Evolutionary conservation across 2,797 vertebrate genomes (phyloP), one percentile per base, ranked within the genome.

Genomic region (Hyperoplus immaculatus): DNA sequence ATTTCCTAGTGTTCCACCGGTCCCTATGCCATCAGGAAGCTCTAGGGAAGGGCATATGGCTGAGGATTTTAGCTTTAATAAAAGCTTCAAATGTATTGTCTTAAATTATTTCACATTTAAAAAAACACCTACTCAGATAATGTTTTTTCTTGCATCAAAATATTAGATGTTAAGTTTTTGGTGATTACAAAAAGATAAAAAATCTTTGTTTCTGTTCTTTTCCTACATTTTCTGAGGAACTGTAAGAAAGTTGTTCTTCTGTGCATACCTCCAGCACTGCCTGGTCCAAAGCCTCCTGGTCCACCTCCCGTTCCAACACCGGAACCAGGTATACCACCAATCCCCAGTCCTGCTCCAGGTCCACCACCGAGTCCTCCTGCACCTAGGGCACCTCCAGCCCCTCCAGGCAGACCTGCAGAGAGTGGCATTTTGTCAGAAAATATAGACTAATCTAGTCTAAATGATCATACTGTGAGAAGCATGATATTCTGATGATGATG

Each of bases 341-440:
- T 69, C 15, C 92, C 89, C 21, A 72, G 49, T 57, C 90, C 90
- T 18, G 71, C 64, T 43, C 79, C 90, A 14, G 81, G 79, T 77
- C 88, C 88, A 67, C 82, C 75, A 42, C 87, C 88, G 21, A 83
- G 70, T 65, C 89, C 91, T 84, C 90, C 91, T 72, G 82, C 65
- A 60, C 91, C 85, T 29, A 86, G 64, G n/a, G 80, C 71, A n/a
- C 94, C 90, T 56, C 85, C 90, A 38, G 46, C 69, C 56, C 90
- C 89, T 54, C 84, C 88, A 50, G 80, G 85, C 8, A 90, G 60
- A 74, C 88, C 88, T 90, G 39, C 14, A 74, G 18, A 50, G 18
- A 72, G 1, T 0, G 72, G 9, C 13, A 54, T 64, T 71, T 71
- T 51, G 45, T 72, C 21, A 50, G 6, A 61, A 43, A 77, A 54